Base-by-base conservation (phyloP, 2,888 invertebrate species). In the Cataglyphis albicans region DNA sequence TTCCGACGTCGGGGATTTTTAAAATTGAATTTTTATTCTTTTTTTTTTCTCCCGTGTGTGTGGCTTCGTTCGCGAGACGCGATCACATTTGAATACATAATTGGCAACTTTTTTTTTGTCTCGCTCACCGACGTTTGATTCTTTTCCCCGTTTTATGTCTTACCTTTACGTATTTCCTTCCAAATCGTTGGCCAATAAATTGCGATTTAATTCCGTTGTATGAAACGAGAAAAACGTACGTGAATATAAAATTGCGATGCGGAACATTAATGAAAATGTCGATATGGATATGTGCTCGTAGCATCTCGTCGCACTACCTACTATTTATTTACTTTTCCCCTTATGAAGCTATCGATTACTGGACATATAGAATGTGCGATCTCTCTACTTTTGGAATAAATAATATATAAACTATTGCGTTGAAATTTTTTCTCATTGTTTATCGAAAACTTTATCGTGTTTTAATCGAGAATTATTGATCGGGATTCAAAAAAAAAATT, bases 21-120 rank as follows among this genome's bases (percentile, higher is more conserved):
- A 25, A 82, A 86, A 85, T 65, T 65, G 55, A 85, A 75, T 78
- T 73, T 83, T 80, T 83, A 63, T 81, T 78, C 81, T 57, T 78
- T 70, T 61, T 67, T 61, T 67, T 70, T 6, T 41, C 18, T 6
- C 21, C 25, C n/a, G n/a, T 18, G 18, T 21, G 18, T n/a, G 29
- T 38, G 55, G 61, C n/a, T 29, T 5, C 61, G 84, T 67, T 70
- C 61, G 52, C 32, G 38, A n/a, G 15, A 44, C 63, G 55, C 67
- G 32, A 32, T 32, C 73, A 25, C 85, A 83, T 88, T 88, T 81
- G 82, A 86, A 88, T 88, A 82, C 72, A 85, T 81, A 87, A 88
- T 88, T 85, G 87, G 72, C 75, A 80, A 64, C 74, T 83, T 73
- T 63, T 78, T 44, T 21, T 52, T 7, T 52, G 7, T 25, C 29